Evolutionary conservation across 2,113 vertebrate species (phyloP), one percentile per base, ranked within the genome.

Genomic region (Entelurus aequoreus): DNA sequence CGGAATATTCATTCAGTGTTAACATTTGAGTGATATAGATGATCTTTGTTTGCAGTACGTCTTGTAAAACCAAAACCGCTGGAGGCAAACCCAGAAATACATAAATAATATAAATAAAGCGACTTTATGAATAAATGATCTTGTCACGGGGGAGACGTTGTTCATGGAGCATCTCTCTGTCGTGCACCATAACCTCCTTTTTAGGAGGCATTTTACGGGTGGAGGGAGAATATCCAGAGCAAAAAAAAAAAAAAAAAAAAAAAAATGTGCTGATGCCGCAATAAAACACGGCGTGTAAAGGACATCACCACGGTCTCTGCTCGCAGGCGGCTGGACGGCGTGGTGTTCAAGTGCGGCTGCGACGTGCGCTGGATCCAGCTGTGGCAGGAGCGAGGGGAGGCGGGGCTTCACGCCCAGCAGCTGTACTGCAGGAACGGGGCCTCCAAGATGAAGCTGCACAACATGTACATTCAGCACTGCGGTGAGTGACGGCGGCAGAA

Each of bases 281-380:
- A 37, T 55, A n/a, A n/a, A 55, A 40, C 38, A n/a, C n/a, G n/a
- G n/a, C n/a, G n/a, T n/a, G n/a, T n/a, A n/a, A n/a, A n/a, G n/a
- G n/a, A n/a, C n/a, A n/a, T n/a, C n/a, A n/a, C 21, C 21, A 38
- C 38, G 38, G 38, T 12, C 10, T 46, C 42, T 11, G 36, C 80
- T 60, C 48, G 0, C 74, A 99, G 96, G 91, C 92, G 86, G 71
- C 72, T 99, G 88, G 95, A 97, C 59, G 91, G 92, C 48, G 94
- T 98, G 73, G 86, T 94, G 64, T 99, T 99, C 57, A 93, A 94
- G 83, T 99, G 96, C 63, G 94, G 94, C 84, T 99, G 96, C 0
- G 93, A 93, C 65, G 95, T 99, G 73, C 96, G 96, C 74, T 99
- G 96, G 97, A 94, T 99, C 87, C 97, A 99, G 90, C 91, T 99